Evolutionary conservation across 2,797 vertebrate genomes (phyloP), one percentile per base, ranked within the genome.

Genomic region (Dromococcyx pavoninus): DNA sequence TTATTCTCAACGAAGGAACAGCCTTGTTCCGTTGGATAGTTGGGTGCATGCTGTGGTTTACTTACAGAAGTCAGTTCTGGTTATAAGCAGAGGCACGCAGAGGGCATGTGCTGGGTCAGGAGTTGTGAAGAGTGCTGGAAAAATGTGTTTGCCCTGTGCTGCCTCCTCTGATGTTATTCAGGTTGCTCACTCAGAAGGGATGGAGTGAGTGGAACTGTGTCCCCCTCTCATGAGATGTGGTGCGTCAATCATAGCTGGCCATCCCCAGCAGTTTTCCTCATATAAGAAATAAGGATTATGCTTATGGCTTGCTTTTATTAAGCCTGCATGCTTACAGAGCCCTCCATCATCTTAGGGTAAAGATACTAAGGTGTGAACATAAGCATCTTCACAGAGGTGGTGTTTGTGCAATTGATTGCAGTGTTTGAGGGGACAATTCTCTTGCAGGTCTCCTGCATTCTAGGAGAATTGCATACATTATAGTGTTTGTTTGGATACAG

Each of bases 201-300:
- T 32, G 51, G 3, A 1, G 13, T 12, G 73, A 23, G 17, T 24
- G 24, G 27, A 44, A 25, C 69, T 13, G 11, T 22, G 2, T 18
- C 28, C 39, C 33, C 21, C 0, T 0, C 23, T 66, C 28, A 0
- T 3, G 25, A 37, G 61, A 14, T 4, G 3, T 18, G n/a, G 39
- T 16, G 22, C 25, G 10, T 48, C 28, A 13, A 19, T 69, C 24
- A 4, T 8, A 57, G 41, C 41, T 23, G 5, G 41, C 43, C 30
- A 30, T 30, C 32, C 46, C 15, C 17, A 28, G 22, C 1, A 12
- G 21, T 50, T 57, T 39, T 35, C 24, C 4, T 83, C 5, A 0
- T 10, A 1, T 19, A 32, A 54, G 22, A 39, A 72, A 60, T 83
- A 32, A 0, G 13, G 39, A 10, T 77, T 28, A 10, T 41, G 27